Evolutionary conservation across 1,140 invertebrate species (phyloP).

Genomic region (Stegodyphus mimosarum): DNA sequence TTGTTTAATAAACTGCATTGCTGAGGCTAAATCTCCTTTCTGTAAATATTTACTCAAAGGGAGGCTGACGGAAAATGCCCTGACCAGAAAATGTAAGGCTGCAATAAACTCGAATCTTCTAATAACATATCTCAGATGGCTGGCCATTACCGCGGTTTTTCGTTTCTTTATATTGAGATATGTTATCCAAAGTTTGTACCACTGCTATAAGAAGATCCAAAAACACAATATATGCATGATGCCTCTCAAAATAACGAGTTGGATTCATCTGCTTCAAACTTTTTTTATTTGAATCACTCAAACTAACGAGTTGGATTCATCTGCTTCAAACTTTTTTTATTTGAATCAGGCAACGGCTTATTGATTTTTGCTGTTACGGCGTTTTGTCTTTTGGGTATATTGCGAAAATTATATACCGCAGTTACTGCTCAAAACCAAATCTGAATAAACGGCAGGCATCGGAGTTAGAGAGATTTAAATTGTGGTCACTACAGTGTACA

Average conservation of each 20-base stretch:
- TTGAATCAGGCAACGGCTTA: neutral
- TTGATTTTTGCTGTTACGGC: neutral
- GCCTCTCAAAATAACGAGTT: neutral
- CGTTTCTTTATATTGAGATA: neutral
- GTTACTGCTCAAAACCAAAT: no score
- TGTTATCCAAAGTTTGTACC: neutral
- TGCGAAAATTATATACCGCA: no score
- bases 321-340: neutral
- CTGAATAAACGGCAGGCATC: no score
- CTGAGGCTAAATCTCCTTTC: neutral
- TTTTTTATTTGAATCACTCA: conserved; percentile 1
- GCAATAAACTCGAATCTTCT: no score
- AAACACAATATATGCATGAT: neutral
- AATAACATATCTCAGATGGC: no score
- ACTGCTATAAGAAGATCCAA: neutral
- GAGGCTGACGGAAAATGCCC: no score
- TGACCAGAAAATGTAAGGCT: no score
- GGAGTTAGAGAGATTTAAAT: no score
- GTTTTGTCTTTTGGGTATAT: no score
- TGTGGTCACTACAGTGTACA: no score
- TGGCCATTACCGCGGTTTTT: no score
- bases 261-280: neutral
- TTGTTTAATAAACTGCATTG: neutral
- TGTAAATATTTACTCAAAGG: no score
- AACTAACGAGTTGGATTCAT: neutral